Percentiles rank a stretch among this genome's conserved stretches.
Evolutionary conservation across 2,797 vertebrate genomes (phyloP).

Genomic region (Cossypha niveicapilla): DNA sequence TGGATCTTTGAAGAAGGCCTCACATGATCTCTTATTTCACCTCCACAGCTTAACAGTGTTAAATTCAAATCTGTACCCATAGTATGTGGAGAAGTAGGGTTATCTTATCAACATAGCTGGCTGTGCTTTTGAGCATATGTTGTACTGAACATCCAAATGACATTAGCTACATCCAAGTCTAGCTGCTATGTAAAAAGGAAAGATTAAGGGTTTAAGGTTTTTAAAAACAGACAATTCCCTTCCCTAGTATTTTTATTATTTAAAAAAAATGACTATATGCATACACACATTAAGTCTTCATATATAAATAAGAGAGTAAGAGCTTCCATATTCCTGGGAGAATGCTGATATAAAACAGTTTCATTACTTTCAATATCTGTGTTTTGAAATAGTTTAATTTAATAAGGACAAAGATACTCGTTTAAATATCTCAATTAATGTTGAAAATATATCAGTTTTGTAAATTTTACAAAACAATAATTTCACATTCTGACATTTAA

Average conservation of each 20-base stretch:
- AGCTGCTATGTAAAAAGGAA: neutral
- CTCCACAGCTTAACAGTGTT: conserved; percentile 25
- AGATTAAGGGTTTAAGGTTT: conserved; percentile 11
- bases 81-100: neutral
- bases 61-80: conserved; percentile 31
- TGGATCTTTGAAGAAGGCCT: neutral
- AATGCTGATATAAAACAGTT: neutral
- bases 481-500: neutral
- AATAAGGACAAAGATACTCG: neutral
- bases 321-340: neutral
- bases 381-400: neutral
- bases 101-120: conserved; percentile 35
- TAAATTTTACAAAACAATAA: neutral
- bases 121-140: conserved; percentile 25
- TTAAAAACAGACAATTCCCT: neutral
- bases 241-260: neutral
- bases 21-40: conserved; percentile 15
- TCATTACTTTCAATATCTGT: neutral
- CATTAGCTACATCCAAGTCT: conserved; percentile 19
- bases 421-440: neutral
- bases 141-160: conserved; percentile 38
- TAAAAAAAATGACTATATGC: neutral
- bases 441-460: neutral
- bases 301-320: neutral
- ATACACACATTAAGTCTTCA: neutral